A percentile compares a stretch with the other conserved stretches of the same genome.
Conservation (phyloP, 2,113 vertebrate genomes). For the Rhegmatorhina hoffmannsi region DNA sequence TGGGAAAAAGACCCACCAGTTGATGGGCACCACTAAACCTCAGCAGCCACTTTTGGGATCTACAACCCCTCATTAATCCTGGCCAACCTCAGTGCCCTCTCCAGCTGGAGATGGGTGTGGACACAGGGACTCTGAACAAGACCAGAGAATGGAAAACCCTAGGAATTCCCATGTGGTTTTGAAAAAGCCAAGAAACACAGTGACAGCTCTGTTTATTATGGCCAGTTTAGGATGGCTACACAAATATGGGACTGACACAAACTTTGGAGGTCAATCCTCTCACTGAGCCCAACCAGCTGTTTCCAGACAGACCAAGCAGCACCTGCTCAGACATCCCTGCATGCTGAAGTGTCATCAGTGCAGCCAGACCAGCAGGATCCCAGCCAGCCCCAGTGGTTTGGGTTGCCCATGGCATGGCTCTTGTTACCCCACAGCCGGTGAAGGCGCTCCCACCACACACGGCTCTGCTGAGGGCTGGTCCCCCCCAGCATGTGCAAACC, state of each 20-base stretch:
- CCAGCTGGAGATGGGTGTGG: neutral
- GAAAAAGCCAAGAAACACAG: neutral
- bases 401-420: neutral
- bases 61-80: neutral
- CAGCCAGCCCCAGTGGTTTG: neutral
- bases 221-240: neutral
- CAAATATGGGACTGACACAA: fast-evolving
- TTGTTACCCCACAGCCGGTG: neutral
- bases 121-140: neutral
- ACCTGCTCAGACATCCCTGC: neutral
- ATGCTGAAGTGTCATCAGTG: neutral
- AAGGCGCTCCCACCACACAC: neutral
- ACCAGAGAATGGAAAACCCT: neutral
- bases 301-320: neutral
- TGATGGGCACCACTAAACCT: neutral
- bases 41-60: neutral
- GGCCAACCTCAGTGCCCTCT: neutral
- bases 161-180: neutral
- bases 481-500: conserved; percentile 8
- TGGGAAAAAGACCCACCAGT: neutral
- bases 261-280: neutral
- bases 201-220: neutral
- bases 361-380: neutral
- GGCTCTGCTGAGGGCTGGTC: neutral
- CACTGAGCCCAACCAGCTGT: neutral